A percentile compares a stretch with the other conserved stretches of the same genome.
phyloP scores from a whole-genome alignment of 1,140 invertebrate species.

The Hermetia illucens region DNA sequence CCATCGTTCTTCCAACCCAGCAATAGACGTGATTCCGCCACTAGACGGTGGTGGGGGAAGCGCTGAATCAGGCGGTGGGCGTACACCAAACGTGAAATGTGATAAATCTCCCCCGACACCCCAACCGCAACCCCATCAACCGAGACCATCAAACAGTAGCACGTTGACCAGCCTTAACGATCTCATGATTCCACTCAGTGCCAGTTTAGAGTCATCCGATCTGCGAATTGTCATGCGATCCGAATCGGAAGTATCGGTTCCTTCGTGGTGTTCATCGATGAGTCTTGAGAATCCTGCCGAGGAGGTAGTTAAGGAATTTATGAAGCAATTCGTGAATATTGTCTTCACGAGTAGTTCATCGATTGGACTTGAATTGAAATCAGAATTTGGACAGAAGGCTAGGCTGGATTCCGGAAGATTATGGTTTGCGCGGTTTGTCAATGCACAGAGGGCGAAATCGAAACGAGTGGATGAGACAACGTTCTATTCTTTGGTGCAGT shows the following conservation, averaged over 20 bases:
- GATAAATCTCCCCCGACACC: no score
- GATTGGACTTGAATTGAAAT: conserved; percentile 48
- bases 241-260: conserved; percentile 52
- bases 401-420: conserved; percentile 38
- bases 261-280: conserved; percentile 57
- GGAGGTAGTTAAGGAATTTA: conserved; percentile 52
- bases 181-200: conserved; percentile 19
- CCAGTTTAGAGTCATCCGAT: conserved; percentile 28
- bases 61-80: no score
- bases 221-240: conserved; percentile 28
- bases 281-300: conserved; percentile 56
- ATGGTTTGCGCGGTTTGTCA: conserved; percentile 60
- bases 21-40: no score
- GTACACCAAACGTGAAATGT: no score
- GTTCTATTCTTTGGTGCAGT: conserved; percentile 64
- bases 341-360: conserved; percentile 42
- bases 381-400: conserved; percentile 44
- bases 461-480: conserved; percentile 52
- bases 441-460: conserved; percentile 51
- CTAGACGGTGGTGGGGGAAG: no score
- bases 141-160: conserved; percentile 23
- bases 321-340: conserved; percentile 55
- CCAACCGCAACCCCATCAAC: conserved; percentile 12
- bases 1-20: no score
- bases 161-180: conserved; percentile 24